Evolutionary conservation across 2,797 vertebrate species (phyloP).

Genomic region (Spondyliosoma cantharus): DNA sequence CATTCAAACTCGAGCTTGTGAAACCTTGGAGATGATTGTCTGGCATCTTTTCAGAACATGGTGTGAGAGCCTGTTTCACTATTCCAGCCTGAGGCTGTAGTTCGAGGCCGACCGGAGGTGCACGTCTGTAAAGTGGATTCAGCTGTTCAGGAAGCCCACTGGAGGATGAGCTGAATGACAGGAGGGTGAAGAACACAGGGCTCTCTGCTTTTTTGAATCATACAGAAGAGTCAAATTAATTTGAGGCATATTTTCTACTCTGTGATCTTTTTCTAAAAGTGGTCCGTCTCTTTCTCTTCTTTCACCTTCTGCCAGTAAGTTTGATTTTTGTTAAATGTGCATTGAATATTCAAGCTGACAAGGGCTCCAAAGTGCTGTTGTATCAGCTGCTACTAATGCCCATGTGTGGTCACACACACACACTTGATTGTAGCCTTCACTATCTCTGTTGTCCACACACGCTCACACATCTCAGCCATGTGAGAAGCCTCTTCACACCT

Average conservation of each 20-base stretch:
- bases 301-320: slow-evolving; percentile 22
- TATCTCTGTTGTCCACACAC: slow-evolving; percentile 15
- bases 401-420: background rate
- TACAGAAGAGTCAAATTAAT: background rate
- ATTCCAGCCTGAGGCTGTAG: too few species aligned
- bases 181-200: background rate
- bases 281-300: background rate
- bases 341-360: slow-evolving; percentile 47
- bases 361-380: slow-evolving; percentile 5
- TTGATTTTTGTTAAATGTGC: slow-evolving; percentile 3
- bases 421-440: background rate
- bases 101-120: background rate
- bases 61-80: slow-evolving; percentile 6
- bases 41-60: background rate
- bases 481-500: slow-evolving; percentile 69
- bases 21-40: slow-evolving; percentile 8
- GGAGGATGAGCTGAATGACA: background rate
- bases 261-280: background rate
- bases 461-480: slow-evolving; percentile 50
- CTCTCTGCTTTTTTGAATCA: background rate
- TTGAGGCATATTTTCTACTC: background rate
- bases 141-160: background rate
- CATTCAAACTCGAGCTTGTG: slow-evolving; percentile 26
- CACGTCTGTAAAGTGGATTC: background rate
- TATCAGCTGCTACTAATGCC: slow-evolving; percentile 21